Evolutionary conservation across 2,888 invertebrate genomes (phyloP).

Genomic region (Pseudoips prasinana): DNA sequence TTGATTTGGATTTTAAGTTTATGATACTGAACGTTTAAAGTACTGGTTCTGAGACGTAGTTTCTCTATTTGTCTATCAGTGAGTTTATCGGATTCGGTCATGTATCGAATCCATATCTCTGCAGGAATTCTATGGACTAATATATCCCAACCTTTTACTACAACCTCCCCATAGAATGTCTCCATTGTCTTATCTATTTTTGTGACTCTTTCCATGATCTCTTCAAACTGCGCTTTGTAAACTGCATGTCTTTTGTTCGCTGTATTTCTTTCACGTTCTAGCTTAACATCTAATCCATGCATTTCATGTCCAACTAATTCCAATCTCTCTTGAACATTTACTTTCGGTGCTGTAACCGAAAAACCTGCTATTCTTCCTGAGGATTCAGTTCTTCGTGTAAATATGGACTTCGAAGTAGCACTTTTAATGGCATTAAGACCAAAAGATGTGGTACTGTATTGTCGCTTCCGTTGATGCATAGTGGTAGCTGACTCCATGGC

Average conservation of each 20-base stretch:
- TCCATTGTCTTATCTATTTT: slow-evolving; percentile 70
- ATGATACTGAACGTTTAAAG: slow-evolving; percentile 72
- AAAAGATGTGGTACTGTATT: too few species aligned
- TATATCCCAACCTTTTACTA: slow-evolving; percentile 74
- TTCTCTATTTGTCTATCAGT: slow-evolving; percentile 79
- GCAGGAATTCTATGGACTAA: slow-evolving; percentile 83
- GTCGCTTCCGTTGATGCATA: too few species aligned
- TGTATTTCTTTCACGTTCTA: slow-evolving; percentile 48
- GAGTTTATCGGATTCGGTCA: slow-evolving; percentile 82
- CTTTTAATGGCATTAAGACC: too few species aligned
- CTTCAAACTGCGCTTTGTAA: slow-evolving; percentile 78
- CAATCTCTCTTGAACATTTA: slow-evolving; percentile 74
- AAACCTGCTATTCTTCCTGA: slow-evolving; percentile 56
- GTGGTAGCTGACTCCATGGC: too few species aligned
- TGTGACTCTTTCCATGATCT: slow-evolving; percentile 68
- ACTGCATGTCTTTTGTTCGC: slow-evolving; percentile 56
- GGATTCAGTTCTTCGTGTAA: slow-evolving; percentile 37
- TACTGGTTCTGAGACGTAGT: slow-evolving; percentile 77
- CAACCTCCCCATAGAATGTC: slow-evolving; percentile 74
- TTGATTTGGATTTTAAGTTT: slow-evolving; percentile 76
- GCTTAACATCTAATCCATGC: slow-evolving; percentile 53
- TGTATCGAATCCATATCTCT: slow-evolving; percentile 79
- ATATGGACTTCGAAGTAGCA: not conserved
- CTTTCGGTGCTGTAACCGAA: slow-evolving; percentile 56
- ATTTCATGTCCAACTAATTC: slow-evolving; percentile 72